Evolutionary conservation across 2,113 vertebrate genomes (phyloP), one percentile per base, ranked within the genome.

Genomic region (Brachyhypopomus occidentalis): DNA sequence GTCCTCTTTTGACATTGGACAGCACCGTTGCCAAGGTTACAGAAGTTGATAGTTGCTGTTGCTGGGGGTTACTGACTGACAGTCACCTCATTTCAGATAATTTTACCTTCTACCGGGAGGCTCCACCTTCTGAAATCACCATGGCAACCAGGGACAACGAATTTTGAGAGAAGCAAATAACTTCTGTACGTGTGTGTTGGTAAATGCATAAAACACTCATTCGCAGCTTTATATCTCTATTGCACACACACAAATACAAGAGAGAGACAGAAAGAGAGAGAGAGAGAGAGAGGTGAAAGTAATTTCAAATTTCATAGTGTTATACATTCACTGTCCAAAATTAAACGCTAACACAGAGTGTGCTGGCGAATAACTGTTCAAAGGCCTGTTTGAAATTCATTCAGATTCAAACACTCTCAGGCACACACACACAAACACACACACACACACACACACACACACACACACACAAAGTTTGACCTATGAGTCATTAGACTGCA

Each of bases 401-500:
- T 72, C 48, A 30, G 22, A 72, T 72, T 72, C 67, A 72, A 19
- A 16, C 36, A 69, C 63, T 69, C 41, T 8, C 41, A 8, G 5
- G 9, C 5, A 2, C 45, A 52, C 8, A 52, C 36, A 62, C 70
- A 72, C 69, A 72, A 56, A 79, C 38, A 56, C 36, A 62, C 70
- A 72, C 69, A 72, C 69, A 79, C 38, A 56, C 36, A 62, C 70
- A 72, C 69, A 72, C 69, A 14, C 11, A 2, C 45, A 52, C 8
- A 52, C 36, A 62, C 70, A 72, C 69, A 72, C 69, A 79, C 38
- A 56, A 87, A 69, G 83, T 81, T 78, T 90, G 90, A 92, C 91
- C 92, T 92, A 92, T 92, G 91, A 91, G 90, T 93, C 91, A 92
- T 89, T 12, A 3, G 4, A 58, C 56, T 72, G 36, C 52, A 30